phyloP scores from a whole-genome alignment of 2,113 vertebrate species.

The Philantomba maxwellii region DNA sequence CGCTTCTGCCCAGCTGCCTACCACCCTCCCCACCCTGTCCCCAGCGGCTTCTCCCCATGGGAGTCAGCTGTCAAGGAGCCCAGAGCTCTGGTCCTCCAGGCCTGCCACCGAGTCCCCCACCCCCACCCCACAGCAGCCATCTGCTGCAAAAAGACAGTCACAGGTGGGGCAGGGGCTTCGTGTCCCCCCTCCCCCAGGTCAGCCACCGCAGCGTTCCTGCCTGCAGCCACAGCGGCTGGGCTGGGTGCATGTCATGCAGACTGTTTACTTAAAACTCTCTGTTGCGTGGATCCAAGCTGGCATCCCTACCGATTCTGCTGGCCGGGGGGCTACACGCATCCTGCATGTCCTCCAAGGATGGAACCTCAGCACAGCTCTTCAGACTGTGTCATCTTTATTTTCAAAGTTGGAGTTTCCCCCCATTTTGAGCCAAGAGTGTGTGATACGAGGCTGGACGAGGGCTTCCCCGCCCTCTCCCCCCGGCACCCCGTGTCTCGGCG shows the following conservation, averaged over 20 bases:
- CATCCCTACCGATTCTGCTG: not conserved
- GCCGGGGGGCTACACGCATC: accelerated
- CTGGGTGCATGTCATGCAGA: not conserved
- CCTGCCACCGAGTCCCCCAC: accelerated
- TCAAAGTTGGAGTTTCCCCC: not conserved
- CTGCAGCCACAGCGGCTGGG: too few species aligned
- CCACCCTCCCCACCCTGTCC: not conserved
- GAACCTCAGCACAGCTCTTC: not conserved
- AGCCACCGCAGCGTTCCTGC: not conserved
- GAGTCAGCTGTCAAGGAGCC: not conserved
- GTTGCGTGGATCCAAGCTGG: not conserved
- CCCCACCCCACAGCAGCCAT: not conserved
- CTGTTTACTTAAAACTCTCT: too few species aligned
- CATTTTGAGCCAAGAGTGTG: not conserved
- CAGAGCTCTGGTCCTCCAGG: not conserved
- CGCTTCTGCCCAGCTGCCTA: not conserved
- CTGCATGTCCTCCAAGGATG: not conserved
- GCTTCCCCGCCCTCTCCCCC: not conserved
- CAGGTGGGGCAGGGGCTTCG: not conserved
- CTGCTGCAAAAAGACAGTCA: not conserved
- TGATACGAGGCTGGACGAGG: not conserved
- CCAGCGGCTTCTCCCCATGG: accelerated
- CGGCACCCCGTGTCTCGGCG: not conserved
- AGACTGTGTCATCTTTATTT: not conserved
- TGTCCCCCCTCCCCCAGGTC: not conserved